Evolutionary conservation across 2,797 vertebrate species (phyloP).

Genomic region (Cercopithecus diana): DNA sequence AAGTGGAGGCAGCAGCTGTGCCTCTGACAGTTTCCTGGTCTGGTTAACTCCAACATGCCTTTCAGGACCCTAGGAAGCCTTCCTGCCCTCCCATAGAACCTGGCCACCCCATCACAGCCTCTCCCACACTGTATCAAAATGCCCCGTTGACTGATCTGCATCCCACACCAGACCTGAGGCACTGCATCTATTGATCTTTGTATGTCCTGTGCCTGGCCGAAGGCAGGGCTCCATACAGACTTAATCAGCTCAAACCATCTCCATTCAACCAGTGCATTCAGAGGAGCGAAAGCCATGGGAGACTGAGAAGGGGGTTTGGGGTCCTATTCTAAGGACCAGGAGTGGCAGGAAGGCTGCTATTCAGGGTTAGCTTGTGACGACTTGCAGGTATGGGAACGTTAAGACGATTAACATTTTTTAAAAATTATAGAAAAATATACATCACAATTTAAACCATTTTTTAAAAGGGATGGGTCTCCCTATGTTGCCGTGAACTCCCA

Average conservation of each 20-base stretch:
- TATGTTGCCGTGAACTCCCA: background rate
- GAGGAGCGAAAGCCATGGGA: accelerated
- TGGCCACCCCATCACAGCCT: accelerated
- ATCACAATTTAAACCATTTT: background rate
- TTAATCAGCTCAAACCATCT: background rate
- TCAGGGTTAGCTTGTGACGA: background rate
- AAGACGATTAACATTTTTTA: background rate
- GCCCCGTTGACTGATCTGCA: accelerated
- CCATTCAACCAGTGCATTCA: accelerated
- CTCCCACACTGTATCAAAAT: accelerated
- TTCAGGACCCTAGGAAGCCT: background rate
- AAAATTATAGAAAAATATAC: background rate
- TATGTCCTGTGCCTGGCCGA: background rate
- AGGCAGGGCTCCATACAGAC: accelerated
- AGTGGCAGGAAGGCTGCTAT: background rate
- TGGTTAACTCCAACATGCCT: accelerated
- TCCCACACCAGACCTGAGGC: background rate
- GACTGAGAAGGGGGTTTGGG: background rate
- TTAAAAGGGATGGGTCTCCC: background rate
- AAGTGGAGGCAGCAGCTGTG: accelerated
- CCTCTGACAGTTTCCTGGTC: background rate
- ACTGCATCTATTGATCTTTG: background rate
- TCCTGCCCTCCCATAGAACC: background rate
- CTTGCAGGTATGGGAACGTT: background rate
- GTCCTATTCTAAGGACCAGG: background rate